Evolutionary conservation across 1,140 invertebrate species (phyloP), one percentile per base, ranked within the genome.

Genomic region (Caenorhabditis remanei): DNA sequence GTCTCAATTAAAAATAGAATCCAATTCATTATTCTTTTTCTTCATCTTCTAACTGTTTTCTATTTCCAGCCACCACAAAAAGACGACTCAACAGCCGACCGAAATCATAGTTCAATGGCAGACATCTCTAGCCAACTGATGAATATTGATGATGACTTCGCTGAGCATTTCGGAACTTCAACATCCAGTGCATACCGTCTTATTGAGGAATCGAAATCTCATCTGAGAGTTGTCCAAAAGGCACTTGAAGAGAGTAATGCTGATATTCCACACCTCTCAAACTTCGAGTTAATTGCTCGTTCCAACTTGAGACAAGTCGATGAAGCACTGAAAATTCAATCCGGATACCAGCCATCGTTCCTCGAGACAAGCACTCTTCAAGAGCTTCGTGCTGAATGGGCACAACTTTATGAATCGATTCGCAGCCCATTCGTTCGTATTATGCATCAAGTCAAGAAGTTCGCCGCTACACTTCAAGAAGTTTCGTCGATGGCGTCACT

Each of bases 251-350:
- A 55, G 19, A 56, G 32, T 19, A 48, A 88, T 53, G 48, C 86
- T 5, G 67, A 85, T 58, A 63, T 32, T 79, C 58, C 43, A 53
- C 83, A 82, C 16, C 53, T 88, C 9, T 85, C 86, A 9, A 79
- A 84, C 16, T 71, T 88, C 53, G 67, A 79, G 32, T 65, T 85
- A 4, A 88, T 88, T 14, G 65, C 83, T 40, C 67, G 67, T 32
- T 87, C 87, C 14, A 88, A 88, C 32, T 50, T 88, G n/a, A 84
- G 87, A 16, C 87, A 88, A 40, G 56, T 88, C 19, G 43, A 88
- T 75, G 53, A 55, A 16, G 87, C 84, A 40, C 40, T 88, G 13
- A 85, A 82, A 48, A 85, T 82, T 19, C 40, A 53, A 84, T 48
- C 55, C 19, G 83, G 50, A 43, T 63, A 40, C 24, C 75, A 79